Conservation (phyloP, 30 jellyfish, hydroid and myxozoan species). For the Mastigias papua region DNA sequence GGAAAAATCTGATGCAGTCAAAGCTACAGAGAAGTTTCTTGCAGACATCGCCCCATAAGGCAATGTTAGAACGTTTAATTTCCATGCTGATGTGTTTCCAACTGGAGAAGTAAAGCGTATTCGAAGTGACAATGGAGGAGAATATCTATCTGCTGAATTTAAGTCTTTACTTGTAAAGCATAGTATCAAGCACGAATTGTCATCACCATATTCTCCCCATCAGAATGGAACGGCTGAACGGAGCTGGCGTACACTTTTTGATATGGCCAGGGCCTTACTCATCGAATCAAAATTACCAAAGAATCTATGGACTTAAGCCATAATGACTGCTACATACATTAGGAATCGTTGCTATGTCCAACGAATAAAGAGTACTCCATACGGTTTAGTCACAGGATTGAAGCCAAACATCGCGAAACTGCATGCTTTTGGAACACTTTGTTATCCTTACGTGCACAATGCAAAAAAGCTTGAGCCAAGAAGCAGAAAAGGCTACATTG, state of each 20-base stretch:
- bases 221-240: slow-evolving; percentile 75
- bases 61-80: slow-evolving; percentile 30
- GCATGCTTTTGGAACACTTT: slow-evolving; percentile 45
- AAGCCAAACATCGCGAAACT: slow-evolving; percentile 52
- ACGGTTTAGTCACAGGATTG: slow-evolving; percentile 57
- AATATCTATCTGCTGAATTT: slow-evolving; percentile 35
- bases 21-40: slow-evolving; percentile 2
- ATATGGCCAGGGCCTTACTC: slow-evolving; percentile 60
- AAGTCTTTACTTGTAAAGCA: slow-evolving; percentile 24
- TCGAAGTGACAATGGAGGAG: slow-evolving; percentile 64
- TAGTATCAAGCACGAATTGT: slow-evolving; percentile 31
- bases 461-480: slow-evolving; percentile 58
- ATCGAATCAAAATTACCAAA: slow-evolving; percentile 79
- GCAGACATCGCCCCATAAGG: slow-evolving; percentile 30
- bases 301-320: slow-evolving; percentile 84
- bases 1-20: no score
- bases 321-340: slow-evolving; percentile 71
- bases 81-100: slow-evolving; percentile 66
- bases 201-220: slow-evolving; percentile 75
- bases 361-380: slow-evolving; percentile 41
- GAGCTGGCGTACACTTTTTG: slow-evolving; percentile 46
- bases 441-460: slow-evolving; percentile 53
- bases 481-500: slow-evolving; percentile 38
- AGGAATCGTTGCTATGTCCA: slow-evolving; percentile 49
- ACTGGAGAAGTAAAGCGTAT: slow-evolving; percentile 57